Conservation (phyloP, 92 coral and sea anemone species). For the Ricordea florida region DNA sequence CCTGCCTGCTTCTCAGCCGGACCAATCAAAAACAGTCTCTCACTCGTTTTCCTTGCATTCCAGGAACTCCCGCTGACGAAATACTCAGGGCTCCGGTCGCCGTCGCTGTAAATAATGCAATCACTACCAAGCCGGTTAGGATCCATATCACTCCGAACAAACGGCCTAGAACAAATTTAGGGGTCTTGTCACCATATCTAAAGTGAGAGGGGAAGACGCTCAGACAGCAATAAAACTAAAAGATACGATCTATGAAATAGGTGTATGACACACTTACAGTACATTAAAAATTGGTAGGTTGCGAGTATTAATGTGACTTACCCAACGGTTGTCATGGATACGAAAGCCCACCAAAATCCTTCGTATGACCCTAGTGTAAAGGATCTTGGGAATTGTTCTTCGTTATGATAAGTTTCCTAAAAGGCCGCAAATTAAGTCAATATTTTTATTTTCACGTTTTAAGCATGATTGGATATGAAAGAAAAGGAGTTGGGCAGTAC, state of each 20-base stretch:
- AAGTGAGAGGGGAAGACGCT: neutral
- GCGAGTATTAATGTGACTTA: neutral
- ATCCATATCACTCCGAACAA: constrained; percentile 83
- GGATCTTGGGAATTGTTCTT: constrained; percentile 63
- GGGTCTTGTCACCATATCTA: constrained; percentile 88
- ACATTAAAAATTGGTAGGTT: too few species aligned
- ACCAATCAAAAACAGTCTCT: neutral
- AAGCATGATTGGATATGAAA: neutral
- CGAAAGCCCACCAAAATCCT: constrained; percentile 80
- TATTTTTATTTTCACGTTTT: neutral
- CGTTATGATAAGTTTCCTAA: constrained; percentile 58
- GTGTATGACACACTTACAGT: too few species aligned
- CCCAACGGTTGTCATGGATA: constrained; percentile 78
- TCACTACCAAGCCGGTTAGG: constrained; percentile 65
- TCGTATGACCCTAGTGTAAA: constrained; percentile 60
- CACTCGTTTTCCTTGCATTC: constrained; percentile 60
- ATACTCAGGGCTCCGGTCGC: constrained; percentile 66
- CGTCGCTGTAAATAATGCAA: constrained; percentile 79
- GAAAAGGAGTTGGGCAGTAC: too few species aligned
- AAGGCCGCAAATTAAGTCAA: neutral
- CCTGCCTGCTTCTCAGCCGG: neutral
- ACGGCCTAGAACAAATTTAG: constrained; percentile 80
- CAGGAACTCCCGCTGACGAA: constrained; percentile 12
- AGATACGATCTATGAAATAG: too few species aligned
- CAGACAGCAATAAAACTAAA: too few species aligned